Conservation (phyloP, 2,113 vertebrate genomes). For the Lonchura striata region DNA sequence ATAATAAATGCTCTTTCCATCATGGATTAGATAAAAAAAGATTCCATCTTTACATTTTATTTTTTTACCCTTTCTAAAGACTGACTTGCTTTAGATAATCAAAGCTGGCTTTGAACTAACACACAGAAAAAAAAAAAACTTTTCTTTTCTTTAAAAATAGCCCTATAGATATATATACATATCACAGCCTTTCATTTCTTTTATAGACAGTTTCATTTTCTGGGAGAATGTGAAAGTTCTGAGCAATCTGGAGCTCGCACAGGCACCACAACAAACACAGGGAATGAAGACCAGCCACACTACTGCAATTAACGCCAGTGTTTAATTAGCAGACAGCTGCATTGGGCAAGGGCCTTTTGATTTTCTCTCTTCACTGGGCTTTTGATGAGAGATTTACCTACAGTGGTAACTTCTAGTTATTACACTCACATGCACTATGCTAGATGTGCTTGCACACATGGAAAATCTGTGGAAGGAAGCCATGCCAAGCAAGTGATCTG, state of each 20-base stretch:
- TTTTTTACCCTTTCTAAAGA: conserved; percentile 38
- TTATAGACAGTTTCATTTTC: conserved; percentile 39
- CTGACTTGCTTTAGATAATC: conserved; percentile 53
- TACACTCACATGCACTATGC: not conserved
- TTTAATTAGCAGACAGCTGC: conserved; percentile 53
- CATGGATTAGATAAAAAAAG: conserved; percentile 49
- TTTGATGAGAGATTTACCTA: conserved; percentile 22
- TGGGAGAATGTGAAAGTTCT: conserved; percentile 31
- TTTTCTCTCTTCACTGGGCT: conserved; percentile 11
- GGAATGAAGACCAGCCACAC: not conserved
- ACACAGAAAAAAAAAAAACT: not conserved
- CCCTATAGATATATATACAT: not conserved
- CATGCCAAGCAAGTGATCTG: not conserved
- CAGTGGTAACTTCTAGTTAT: not conserved
- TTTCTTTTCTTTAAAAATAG: conserved; percentile 62
- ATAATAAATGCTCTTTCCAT: conserved; percentile 53
- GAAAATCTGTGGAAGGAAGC: not conserved
- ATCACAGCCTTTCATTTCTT: conserved; percentile 45
- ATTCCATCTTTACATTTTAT: conserved; percentile 31
- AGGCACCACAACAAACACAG: conserved; percentile 1
- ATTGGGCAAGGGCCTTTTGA: not conserved
- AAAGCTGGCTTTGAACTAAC: conserved; percentile 61
- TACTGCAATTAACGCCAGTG: not conserved
- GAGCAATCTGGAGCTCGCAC: not conserved
- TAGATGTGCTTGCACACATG: accelerated